Conservation (phyloP, 2,888 invertebrate species). For the Mylabris sibirica region DNA sequence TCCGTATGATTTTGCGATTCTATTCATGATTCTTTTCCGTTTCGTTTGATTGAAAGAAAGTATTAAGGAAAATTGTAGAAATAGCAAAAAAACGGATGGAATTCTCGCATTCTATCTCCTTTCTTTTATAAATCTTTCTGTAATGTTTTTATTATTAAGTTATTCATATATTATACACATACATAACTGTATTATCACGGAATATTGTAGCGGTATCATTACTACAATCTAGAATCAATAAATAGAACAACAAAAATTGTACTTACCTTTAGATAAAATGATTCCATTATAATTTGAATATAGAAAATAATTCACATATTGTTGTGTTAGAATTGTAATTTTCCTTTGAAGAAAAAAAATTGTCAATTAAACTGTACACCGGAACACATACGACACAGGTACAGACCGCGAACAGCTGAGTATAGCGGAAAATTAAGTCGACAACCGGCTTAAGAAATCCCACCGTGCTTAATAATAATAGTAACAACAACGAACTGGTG, state of each 20-base stretch:
- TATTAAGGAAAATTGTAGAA: neutral
- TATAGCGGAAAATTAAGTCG: constrained; percentile 23
- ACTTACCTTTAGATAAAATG: neutral
- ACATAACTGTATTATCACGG: constrained; percentile 6
- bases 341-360: neutral
- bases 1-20: constrained; percentile 6
- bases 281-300: neutral
- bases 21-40: neutral
- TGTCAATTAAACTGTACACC: too few species aligned
- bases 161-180: neutral
- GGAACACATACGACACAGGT: neutral
- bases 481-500: constrained; percentile 28
- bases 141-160: neutral
- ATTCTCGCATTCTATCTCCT: neutral
- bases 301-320: neutral
- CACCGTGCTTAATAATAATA: constrained; percentile 15
- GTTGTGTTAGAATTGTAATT: neutral
- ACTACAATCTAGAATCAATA: neutral
- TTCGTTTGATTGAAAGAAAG: neutral
- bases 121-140: neutral
- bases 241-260: neutral
- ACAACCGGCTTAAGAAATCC: constrained; percentile 31
- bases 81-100: too few species aligned
- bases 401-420: constrained; percentile 22
- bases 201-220: neutral